Conservation (phyloP, 2,888 invertebrate species). For the Lypha dubia region DNA sequence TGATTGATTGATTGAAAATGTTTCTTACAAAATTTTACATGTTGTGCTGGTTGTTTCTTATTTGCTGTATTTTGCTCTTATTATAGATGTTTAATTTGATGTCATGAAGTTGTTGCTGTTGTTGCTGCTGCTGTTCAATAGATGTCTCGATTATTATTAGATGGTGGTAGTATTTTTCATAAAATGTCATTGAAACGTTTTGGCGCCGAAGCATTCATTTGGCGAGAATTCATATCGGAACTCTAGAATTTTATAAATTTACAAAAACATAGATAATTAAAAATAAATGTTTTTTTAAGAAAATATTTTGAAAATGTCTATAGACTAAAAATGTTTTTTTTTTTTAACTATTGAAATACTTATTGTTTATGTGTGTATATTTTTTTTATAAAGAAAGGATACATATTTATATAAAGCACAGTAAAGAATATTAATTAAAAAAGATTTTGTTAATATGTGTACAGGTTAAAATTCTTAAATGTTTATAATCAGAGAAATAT, state of each 20-base stretch:
- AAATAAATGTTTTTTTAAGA: background rate
- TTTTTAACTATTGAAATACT: no score
- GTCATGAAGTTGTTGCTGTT: conserved; percentile 10
- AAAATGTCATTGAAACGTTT: conserved; percentile 78
- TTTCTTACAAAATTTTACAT: conserved; percentile 14
- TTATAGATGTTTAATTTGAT: background rate
- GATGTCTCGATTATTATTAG: conserved; percentile 44
- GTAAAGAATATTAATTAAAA: background rate
- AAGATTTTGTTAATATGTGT: background rate
- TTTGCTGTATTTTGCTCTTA: conserved; percentile 43
- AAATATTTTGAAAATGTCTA: background rate
- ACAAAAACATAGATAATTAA: conserved; percentile 28
- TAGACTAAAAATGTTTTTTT: background rate
- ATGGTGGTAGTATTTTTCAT: conserved; percentile 65
- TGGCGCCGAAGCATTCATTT: conserved; percentile 80
- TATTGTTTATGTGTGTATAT: background rate
- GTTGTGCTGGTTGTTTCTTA: conserved; percentile 29
- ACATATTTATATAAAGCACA: conserved; percentile 7
- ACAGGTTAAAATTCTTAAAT: no score
- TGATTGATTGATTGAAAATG: conserved; percentile 13
- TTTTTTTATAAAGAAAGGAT: background rate
- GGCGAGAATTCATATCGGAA: conserved; percentile 82
- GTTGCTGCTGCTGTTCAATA: conserved; percentile 22
- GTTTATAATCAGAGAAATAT: no score
- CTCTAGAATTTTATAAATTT: conserved; percentile 78